These are phyloP conservation scores for Quadriops clusia DNA, from an alignment of 2,888 invertebrate species.

Conservation along the genomic window DNA sequence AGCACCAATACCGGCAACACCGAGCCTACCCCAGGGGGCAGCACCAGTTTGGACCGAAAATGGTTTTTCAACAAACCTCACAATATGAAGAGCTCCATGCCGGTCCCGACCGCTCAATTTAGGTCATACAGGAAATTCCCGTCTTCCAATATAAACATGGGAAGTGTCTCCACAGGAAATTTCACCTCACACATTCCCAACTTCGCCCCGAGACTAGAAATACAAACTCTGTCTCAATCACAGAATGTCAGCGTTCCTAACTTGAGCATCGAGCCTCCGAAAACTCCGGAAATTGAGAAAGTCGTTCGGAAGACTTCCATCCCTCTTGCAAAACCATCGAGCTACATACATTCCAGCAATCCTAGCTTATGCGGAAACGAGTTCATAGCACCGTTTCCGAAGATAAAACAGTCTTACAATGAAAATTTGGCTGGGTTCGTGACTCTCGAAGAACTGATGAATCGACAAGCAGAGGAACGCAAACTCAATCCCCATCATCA, in stretches of 20 bases:
- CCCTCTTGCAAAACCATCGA: constrained; percentile 39
- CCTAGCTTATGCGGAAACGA: constrained; percentile 54
- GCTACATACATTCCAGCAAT: constrained; percentile 60
- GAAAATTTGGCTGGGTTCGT: constrained; percentile 57
- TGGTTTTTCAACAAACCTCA: constrained; percentile 44
- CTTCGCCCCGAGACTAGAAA: constrained; percentile 24
- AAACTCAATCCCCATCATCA: constrained; percentile 35
- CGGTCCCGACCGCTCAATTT: constrained; percentile 69
- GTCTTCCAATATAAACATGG: constrained; percentile 30
- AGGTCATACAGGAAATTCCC: constrained; percentile 58
- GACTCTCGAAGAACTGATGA: constrained; percentile 71
- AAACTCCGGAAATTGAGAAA: constrained; percentile 8
- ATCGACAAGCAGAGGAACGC: constrained; percentile 61
- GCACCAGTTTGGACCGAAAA: constrained; percentile 60
- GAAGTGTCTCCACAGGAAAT: constrained; percentile 33
- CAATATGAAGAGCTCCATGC: constrained; percentile 44
- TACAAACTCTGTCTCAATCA: constrained; percentile 20
- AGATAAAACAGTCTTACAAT: constrained; percentile 31
- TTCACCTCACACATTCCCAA: constrained; percentile 35
- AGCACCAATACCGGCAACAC: constrained; percentile 36
- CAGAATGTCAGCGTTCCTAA: constrained; percentile 32
- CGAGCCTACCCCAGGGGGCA: no score
- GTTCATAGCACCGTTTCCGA: constrained; percentile 27
- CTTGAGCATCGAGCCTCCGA: constrained; percentile 23
- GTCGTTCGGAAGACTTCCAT: constrained; percentile 2